phyloP scores from a whole-genome alignment of 2,888 invertebrate genomes.

The Coleophora deauratella region DNA sequence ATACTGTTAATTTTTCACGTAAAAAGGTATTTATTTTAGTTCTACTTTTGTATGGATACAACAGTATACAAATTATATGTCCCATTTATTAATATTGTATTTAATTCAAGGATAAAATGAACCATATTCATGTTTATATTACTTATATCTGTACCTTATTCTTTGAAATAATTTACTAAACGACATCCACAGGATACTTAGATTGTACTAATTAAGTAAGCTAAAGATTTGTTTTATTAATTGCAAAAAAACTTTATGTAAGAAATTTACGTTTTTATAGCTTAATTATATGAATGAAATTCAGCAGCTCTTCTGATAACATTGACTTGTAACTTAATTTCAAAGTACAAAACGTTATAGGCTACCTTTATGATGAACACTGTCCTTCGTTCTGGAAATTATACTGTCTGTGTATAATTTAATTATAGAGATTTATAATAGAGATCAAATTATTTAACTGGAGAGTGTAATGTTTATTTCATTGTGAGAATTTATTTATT shows the following conservation, averaged over 20 bases:
- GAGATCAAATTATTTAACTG: conserved; percentile 58
- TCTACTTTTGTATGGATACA: conserved; percentile 68
- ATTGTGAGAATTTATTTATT: conserved; percentile 59
- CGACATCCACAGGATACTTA: too few relatives aligned
- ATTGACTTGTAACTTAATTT: conserved; percentile 55
- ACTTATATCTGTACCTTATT: too few relatives aligned
- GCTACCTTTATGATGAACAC: conserved; percentile 44
- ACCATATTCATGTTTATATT: conserved; percentile 12
- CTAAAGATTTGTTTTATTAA: conserved; percentile 52
- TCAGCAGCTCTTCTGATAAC: conserved; percentile 51
- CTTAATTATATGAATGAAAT: conserved; percentile 53
- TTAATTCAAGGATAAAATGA: conserved; percentile 19
- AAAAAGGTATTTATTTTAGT: conserved; percentile 73
- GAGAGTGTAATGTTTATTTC: conserved; percentile 53
- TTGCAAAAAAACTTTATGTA: conserved; percentile 40
- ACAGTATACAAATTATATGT: conserved; percentile 58
- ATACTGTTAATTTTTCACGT: conserved; percentile 59
- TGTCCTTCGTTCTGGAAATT: conserved; percentile 44
- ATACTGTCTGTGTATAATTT: conserved; percentile 40
- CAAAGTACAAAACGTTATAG: conserved; percentile 65
- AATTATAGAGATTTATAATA: conserved; percentile 41
- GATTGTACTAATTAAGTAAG: neutral
- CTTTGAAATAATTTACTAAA: too few relatives aligned
- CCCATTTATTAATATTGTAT: conserved; percentile 23
- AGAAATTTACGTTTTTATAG: conserved; percentile 49